Conservation (phyloP, 1,140 invertebrate genomes). For the Globodera ellingtonae region DNA sequence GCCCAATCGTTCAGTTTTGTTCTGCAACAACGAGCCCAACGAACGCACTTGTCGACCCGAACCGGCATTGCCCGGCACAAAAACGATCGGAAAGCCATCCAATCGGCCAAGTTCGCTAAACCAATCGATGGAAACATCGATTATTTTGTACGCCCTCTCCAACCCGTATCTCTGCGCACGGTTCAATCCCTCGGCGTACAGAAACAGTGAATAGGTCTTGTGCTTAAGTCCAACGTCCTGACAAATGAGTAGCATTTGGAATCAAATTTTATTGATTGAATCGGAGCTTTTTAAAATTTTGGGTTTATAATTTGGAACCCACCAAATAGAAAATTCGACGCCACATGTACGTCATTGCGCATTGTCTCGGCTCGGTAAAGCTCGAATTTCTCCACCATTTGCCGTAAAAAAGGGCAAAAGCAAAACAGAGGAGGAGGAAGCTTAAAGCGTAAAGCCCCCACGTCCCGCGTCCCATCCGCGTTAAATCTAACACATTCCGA, state of each 20-base stretch:
- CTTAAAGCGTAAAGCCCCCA: background rate
- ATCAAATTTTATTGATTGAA: background rate
- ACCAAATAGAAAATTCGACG: conserved; percentile 45
- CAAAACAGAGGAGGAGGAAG: background rate
- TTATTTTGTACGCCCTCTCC: conserved; percentile 17
- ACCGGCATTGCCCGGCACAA: conserved; percentile 56
- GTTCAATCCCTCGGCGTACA: conserved; percentile 48
- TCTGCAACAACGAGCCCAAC: conserved; percentile 52
- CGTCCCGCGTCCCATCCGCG: background rate
- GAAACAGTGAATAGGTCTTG: conserved; percentile 45
- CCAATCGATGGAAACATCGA: background rate
- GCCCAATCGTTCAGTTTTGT: conserved; percentile 44
- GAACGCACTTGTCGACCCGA: conserved; percentile 55
- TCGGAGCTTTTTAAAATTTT: background rate
- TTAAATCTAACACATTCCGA: no score
- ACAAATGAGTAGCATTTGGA: no score
- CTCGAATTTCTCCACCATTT: background rate
- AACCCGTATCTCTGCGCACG: conserved; percentile 41
- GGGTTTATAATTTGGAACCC: background rate
- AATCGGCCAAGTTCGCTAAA: conserved; percentile 33
- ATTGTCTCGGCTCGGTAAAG: conserved; percentile 20
- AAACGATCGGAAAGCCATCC: conserved; percentile 49
- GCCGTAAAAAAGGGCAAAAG: background rate
- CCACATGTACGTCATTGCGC: conserved; percentile 52
- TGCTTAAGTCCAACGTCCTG: conserved; percentile 40